Conservation (phyloP, 2,113 vertebrate genomes). For the Ailuropoda melanoleuca region DNA sequence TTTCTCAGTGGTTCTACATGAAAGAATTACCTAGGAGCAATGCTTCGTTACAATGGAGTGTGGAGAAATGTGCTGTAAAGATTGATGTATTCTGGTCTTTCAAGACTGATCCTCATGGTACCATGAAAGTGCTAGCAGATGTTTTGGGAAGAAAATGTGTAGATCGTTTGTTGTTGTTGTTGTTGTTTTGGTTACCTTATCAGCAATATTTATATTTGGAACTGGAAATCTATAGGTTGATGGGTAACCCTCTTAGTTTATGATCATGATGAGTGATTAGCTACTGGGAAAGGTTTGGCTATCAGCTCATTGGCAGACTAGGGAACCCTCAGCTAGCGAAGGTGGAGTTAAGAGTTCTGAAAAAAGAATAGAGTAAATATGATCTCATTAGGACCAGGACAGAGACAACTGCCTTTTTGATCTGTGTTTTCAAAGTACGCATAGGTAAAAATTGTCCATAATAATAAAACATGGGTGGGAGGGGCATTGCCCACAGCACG, state of each 20-base stretch:
- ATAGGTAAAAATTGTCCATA: not conserved
- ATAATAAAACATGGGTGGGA: not conserved
- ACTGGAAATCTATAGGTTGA: not conserved
- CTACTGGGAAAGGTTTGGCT: not conserved
- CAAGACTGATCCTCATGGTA: not conserved
- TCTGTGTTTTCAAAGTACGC: not conserved
- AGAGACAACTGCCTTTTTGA: not conserved
- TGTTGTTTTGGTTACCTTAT: not conserved
- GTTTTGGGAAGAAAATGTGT: not conserved
- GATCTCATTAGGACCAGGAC: not conserved
- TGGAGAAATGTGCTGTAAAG: fast-evolving
- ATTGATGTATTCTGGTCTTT: not conserved
- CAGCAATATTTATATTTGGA: not conserved
- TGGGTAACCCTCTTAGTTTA: not conserved
- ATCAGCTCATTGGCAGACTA: not conserved
- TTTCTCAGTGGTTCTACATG: not conserved
- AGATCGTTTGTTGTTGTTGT: not conserved
- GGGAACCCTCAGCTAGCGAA: not conserved
- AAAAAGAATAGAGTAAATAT: not conserved
- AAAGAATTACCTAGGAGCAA: not conserved
- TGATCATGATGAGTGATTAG: not conserved
- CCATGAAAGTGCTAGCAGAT: not conserved
- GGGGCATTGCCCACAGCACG: not conserved
- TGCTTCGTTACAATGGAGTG: not conserved
- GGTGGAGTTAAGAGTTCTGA: not conserved